Percentiles rank a stretch among this genome's conserved stretches.
Conservation (phyloP, 2,113 vertebrate genomes). For the Gasterosteus nipponicus region DNA sequence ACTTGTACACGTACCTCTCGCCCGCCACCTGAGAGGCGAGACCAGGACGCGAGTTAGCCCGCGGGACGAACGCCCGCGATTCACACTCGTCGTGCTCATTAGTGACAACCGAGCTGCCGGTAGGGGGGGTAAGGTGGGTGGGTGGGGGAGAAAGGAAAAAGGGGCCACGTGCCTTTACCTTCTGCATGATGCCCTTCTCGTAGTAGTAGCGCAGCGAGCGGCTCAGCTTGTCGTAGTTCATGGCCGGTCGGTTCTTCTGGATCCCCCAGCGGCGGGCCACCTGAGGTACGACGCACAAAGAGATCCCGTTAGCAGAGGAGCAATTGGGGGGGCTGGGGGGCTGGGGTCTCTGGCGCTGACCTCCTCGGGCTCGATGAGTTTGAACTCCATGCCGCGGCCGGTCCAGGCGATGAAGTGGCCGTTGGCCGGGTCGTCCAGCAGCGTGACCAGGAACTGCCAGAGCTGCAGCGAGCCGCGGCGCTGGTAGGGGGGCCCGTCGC, state of each 20-base stretch:
- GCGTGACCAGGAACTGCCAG: constrained; percentile 96
- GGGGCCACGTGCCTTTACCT: constrained; percentile 82
- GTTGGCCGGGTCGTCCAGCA: constrained; percentile 94
- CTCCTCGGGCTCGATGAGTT: constrained; percentile 96
- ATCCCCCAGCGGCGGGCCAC: constrained; percentile 97
- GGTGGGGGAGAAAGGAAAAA: constrained; percentile 27
- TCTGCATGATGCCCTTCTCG: constrained; percentile 99
- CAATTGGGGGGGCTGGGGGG: neutral
- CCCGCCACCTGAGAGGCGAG: constrained; percentile 86
- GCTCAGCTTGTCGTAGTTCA: constrained; percentile 99
- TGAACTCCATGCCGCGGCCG: constrained; percentile 97
- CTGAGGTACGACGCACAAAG: constrained; percentile 63
- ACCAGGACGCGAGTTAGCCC: neutral
- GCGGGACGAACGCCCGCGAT: neutral
- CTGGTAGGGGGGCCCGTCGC: constrained; percentile 93
- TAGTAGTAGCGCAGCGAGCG: constrained; percentile 98
- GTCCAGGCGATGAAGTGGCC: constrained; percentile 98
- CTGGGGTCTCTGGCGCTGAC: constrained; percentile 64
- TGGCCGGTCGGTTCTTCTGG: constrained; percentile 96
- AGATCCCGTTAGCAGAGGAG: too few species aligned
- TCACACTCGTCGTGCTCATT: neutral
- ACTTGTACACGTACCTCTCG: constrained; percentile 96
- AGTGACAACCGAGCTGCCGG: too few species aligned
- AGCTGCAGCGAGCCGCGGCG: constrained; percentile 95
- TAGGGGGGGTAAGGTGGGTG: too few species aligned